Conservation (phyloP, 2,888 invertebrate species). For the Volucella zonaria region DNA sequence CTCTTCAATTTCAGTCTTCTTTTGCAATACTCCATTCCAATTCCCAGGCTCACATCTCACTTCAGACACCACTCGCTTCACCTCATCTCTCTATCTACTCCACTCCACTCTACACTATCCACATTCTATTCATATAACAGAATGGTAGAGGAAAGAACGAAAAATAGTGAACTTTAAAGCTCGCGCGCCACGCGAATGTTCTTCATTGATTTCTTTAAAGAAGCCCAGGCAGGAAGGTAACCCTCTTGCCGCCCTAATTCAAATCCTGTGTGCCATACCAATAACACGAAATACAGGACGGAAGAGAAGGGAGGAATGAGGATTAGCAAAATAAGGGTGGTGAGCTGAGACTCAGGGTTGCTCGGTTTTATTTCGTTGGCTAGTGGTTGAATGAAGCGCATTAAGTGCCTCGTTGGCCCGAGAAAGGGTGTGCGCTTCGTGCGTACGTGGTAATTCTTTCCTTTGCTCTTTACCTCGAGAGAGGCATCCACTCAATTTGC, state of each 20-base stretch:
- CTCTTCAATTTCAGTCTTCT: conserved; percentile 11
- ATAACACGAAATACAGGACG: conserved; percentile 46
- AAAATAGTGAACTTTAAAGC: conserved; percentile 74
- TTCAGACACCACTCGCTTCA: too few species aligned
- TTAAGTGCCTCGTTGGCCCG: conserved; percentile 56
- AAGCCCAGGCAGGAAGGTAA: conserved; percentile 44
- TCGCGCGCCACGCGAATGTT: conserved; percentile 75
- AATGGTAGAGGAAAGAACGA: conserved; percentile 17
- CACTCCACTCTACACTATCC: conserved; percentile 41
- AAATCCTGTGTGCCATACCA: conserved; percentile 6
- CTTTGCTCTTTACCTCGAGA: conserved; percentile 51
- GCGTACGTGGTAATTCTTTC: conserved; percentile 65
- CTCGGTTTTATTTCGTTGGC: conserved; percentile 72
- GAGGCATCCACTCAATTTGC: conserved; percentile 26
- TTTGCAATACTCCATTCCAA: background rate
- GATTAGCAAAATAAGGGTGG: conserved; percentile 61
- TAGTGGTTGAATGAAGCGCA: conserved; percentile 72
- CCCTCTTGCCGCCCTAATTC: conserved; percentile 11
- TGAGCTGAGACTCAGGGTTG: conserved; percentile 65
- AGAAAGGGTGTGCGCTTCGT: conserved; percentile 60
- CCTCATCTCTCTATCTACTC: too few species aligned
- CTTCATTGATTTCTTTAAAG: conserved; percentile 76
- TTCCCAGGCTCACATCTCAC: conserved; percentile 67
- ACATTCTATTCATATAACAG: background rate
- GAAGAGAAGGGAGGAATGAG: conserved; percentile 46